phyloP scores from a whole-genome alignment of 2,888 invertebrate species.

The Chironomus tentans region DNA sequence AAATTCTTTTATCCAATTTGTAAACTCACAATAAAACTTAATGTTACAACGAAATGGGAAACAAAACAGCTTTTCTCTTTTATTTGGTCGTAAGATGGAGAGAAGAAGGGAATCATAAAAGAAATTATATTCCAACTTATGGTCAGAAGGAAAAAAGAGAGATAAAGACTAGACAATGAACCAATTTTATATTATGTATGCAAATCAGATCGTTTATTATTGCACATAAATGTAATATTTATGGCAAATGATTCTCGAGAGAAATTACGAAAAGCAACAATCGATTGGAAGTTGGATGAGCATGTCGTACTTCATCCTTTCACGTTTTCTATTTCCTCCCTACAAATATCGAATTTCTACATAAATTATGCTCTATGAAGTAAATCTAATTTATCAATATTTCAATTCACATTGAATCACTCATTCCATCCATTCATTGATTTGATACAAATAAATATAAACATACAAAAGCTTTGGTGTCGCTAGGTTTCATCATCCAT shows the following conservation, averaged over 20 bases:
- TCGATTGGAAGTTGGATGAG: not conserved
- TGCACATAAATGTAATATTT: not conserved
- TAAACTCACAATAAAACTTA: no score
- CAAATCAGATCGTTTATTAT: not conserved
- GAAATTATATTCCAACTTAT: no score
- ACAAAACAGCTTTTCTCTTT: no score
- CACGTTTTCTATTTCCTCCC: not conserved
- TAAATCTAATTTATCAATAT: slow-evolving; percentile 21
- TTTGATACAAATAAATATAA: slow-evolving; percentile 4
- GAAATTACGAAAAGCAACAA: not conserved
- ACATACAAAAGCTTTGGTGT: not conserved
- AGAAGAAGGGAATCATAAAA: no score
- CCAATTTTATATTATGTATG: not conserved
- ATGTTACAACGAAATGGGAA: no score
- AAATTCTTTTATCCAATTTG: not conserved
- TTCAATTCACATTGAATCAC: not conserved
- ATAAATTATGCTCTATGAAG: not conserved
- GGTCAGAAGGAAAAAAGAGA: no score
- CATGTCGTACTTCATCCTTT: not conserved
- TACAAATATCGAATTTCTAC: no score
- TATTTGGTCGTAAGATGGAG: no score
- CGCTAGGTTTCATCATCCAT: not conserved
- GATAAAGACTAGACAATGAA: not conserved
- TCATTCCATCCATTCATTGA: slow-evolving; percentile 6
- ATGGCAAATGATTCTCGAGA: not conserved